These are phyloP conservation scores for Agelastica alni DNA, from an alignment of 2,888 invertebrate genomes.

Conservation along the genomic window DNA sequence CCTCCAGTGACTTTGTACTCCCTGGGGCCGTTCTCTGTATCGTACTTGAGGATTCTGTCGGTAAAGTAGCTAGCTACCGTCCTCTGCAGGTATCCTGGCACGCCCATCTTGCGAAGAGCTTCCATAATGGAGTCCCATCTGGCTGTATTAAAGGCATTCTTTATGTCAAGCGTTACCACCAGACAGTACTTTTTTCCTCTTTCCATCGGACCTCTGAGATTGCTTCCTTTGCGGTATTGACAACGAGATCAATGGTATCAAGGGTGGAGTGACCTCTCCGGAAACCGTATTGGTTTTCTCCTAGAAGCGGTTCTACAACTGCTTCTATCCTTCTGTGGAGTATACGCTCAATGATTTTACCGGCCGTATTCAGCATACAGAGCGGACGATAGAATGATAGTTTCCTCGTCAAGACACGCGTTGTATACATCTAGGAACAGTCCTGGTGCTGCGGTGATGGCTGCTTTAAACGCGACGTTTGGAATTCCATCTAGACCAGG, in stretches of 20 bases:
- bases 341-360: not conserved
- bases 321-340: conserved; percentile 6
- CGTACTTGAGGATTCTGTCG: too few species aligned
- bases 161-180: conserved; percentile 5
- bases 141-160: conserved; percentile 5
- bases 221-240: conserved; percentile 6
- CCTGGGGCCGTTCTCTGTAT: too few species aligned
- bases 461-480: not conserved
- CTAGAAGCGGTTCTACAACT: conserved; percentile 2
- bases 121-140: conserved; percentile 10
- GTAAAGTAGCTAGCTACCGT: not conserved
- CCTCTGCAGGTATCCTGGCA: not conserved
- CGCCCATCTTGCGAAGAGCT: not conserved
- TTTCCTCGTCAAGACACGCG: not conserved
- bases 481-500: not conserved
- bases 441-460: not conserved
- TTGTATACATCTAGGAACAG: not conserved
- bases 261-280: conserved; percentile 5
- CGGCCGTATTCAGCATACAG: not conserved
- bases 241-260: conserved; percentile 8
- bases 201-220: conserved; percentile 9
- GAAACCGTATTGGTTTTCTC: conserved; percentile 2
- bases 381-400: conserved; percentile 4
- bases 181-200: conserved; percentile 8
- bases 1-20: not conserved